Conservation (phyloP, 2,888 invertebrate genomes). For the Microctonus brassicae region DNA sequence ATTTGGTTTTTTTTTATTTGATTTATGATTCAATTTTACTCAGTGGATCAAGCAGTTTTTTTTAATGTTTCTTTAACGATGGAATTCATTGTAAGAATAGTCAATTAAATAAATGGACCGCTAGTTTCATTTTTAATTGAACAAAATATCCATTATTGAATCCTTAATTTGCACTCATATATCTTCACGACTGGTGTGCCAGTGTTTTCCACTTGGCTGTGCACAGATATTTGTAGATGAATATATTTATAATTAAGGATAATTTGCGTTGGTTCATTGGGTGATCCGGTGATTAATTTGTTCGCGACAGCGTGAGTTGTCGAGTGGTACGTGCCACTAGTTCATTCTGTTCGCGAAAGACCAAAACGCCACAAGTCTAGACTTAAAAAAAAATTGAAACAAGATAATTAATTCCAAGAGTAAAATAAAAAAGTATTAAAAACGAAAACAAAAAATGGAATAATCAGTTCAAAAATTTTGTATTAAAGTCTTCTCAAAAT, state of each 20-base stretch:
- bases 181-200: neutral
- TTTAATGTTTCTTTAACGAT: no score
- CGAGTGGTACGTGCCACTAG: slow-evolving; percentile 35
- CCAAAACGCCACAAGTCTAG: slow-evolving; percentile 12
- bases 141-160: neutral
- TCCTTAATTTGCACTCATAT: neutral
- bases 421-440: neutral
- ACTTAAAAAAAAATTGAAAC: neutral
- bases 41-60: no score
- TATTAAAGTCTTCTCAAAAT: no score
- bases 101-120: no score
- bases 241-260: neutral
- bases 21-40: no score
- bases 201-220: neutral
- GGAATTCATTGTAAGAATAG: no score
- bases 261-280: slow-evolving; percentile 30
- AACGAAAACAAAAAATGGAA: no score
- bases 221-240: neutral
- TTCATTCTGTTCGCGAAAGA: slow-evolving; percentile 22
- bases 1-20: no score
- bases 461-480: no score
- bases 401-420: slow-evolving; percentile 4
- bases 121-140: no score
- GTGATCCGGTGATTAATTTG: slow-evolving; percentile 40
- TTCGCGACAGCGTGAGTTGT: slow-evolving; percentile 43